Conservation (phyloP, 2,113 vertebrate genomes). For the Lepus europaeus region DNA sequence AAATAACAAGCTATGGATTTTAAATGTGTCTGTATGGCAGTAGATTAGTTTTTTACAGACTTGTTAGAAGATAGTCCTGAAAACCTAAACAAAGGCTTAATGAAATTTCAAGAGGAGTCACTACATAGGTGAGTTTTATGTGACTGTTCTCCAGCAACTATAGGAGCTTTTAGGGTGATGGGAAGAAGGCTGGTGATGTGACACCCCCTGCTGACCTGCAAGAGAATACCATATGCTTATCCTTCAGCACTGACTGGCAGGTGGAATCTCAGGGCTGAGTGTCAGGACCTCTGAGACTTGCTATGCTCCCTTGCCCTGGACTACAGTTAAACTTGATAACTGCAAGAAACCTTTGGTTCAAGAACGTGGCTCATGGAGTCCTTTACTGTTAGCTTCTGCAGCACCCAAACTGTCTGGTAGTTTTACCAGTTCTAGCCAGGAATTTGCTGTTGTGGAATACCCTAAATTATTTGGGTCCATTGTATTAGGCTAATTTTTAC, state of each 20-base stretch:
- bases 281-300: not conserved
- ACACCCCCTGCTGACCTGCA: conserved; percentile 77
- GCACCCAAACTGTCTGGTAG: not conserved
- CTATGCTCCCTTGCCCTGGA: not conserved
- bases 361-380: not conserved
- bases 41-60: not conserved
- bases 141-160: not conserved
- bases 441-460: not conserved
- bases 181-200: conserved; percentile 48
- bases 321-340: not conserved
- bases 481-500: not conserved
- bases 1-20: conserved; percentile 34
- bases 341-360: not conserved
- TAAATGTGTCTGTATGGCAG: not conserved
- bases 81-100: conserved; percentile 21
- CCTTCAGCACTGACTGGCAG: fast-evolving
- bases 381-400: not conserved
- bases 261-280: not conserved
- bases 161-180: not conserved
- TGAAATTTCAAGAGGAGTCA: not conserved
- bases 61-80: not conserved
- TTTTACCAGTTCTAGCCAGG: not conserved
- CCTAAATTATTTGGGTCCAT: not conserved
- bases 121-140: not conserved
- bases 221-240: conserved; percentile 18